phyloP scores from a whole-genome alignment of 2,113 vertebrate species.

The Murina feae region DNA sequence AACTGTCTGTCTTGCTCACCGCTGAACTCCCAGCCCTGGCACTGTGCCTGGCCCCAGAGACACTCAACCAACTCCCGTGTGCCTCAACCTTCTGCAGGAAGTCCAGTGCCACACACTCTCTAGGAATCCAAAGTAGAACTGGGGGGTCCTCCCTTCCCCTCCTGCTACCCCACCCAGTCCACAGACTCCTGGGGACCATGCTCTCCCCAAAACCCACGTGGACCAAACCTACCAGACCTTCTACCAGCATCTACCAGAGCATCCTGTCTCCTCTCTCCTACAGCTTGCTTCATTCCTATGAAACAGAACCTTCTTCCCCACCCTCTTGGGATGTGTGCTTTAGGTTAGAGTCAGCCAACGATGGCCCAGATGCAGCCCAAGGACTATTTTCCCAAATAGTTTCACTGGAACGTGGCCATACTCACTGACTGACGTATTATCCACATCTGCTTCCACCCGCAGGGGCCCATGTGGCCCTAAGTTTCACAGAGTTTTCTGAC shows the following conservation, averaged over 20 bases:
- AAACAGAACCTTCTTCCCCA: background rate
- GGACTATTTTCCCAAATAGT: fast-evolving
- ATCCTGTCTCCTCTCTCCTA: background rate
- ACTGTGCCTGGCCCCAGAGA: background rate
- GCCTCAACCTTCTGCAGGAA: background rate
- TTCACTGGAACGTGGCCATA: fast-evolving
- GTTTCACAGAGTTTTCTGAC: fast-evolving
- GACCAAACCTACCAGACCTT: background rate
- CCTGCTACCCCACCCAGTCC: background rate
- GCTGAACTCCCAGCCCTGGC: background rate
- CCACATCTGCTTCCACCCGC: background rate
- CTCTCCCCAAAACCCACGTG: background rate
- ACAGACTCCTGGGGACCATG: background rate
- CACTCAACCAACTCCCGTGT: fast-evolving
- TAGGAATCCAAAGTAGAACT: background rate
- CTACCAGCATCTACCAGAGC: background rate
- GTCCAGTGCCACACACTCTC: background rate
- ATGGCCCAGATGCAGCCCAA: background rate
- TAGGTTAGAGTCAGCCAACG: background rate
- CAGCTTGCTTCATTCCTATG: background rate
- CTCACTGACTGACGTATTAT: fast-evolving
- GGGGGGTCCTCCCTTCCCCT: background rate
- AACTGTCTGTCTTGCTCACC: too few species aligned
- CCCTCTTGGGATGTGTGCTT: background rate
- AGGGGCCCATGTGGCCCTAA: background rate